phyloP scores from a whole-genome alignment of 1,140 invertebrate genomes.

The Procambarus virginalis region DNA sequence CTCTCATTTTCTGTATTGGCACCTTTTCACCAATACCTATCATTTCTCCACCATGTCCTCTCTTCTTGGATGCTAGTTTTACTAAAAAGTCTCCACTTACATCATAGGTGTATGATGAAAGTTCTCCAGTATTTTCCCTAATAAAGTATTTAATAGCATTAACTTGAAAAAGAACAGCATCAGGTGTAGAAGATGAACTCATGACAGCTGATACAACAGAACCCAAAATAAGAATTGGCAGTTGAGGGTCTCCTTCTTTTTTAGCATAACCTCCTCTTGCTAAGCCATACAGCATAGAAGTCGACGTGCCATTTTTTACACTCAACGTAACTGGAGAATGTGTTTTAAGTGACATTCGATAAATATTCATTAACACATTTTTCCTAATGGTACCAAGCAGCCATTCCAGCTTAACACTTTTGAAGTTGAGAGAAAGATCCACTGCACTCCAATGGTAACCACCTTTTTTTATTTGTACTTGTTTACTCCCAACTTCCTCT shows the following conservation, averaged over 20 bases:
- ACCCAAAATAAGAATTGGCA: slow-evolving; percentile 49
- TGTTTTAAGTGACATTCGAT: slow-evolving; percentile 47
- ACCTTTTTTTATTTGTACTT: slow-evolving; percentile 35
- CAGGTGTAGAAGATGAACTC: slow-evolving; percentile 31
- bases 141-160: slow-evolving; percentile 61
- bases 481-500: slow-evolving; percentile 3
- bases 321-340: slow-evolving; percentile 52
- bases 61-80: slow-evolving; percentile 52
- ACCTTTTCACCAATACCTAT: slow-evolving; percentile 58
- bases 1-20: slow-evolving; percentile 46
- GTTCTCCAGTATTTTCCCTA: slow-evolving; percentile 50
- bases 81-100: slow-evolving; percentile 39
- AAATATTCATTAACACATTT: slow-evolving; percentile 61
- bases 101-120: slow-evolving; percentile 57
- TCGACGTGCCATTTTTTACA: slow-evolving; percentile 59
- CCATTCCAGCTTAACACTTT: slow-evolving; percentile 61
- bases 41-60: slow-evolving; percentile 56
- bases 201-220: slow-evolving; percentile 54
- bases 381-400: slow-evolving; percentile 57
- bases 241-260: background rate
- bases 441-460: slow-evolving; percentile 63
- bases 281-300: slow-evolving; percentile 50
- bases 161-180: slow-evolving; percentile 35
- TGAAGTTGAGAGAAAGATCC: slow-evolving; percentile 54
- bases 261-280: slow-evolving; percentile 20